These are phyloP conservation scores for Siderastrea radians DNA, from an alignment of 92 coral and sea anemone genomes.

Conservation along the genomic window DNA sequence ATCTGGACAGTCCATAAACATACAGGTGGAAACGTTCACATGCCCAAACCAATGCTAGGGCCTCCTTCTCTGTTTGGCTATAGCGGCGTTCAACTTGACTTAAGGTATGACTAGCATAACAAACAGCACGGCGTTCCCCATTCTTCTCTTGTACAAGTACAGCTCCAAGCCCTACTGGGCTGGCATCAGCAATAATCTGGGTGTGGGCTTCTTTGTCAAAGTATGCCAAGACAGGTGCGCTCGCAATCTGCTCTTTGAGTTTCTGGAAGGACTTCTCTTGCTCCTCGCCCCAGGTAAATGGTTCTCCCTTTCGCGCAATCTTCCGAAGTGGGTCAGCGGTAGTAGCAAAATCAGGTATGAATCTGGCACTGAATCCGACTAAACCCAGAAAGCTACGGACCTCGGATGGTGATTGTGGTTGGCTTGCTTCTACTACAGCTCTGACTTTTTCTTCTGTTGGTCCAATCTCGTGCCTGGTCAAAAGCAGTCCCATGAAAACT, in stretches of 20 bases:
- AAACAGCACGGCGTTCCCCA: slow-evolving; percentile 4
- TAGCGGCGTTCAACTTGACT: slow-evolving; percentile 18
- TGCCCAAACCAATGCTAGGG: slow-evolving; percentile 35
- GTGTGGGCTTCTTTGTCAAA: not conserved
- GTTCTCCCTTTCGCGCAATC: not conserved
- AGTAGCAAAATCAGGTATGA: slow-evolving; percentile 49
- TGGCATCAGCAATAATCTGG: not conserved
- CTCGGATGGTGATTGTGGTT: slow-evolving; percentile 46
- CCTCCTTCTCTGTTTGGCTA: slow-evolving; percentile 48
- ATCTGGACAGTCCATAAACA: too few species aligned
- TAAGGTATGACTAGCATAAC: slow-evolving; percentile 19
- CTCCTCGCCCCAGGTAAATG: too few species aligned
- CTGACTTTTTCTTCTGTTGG: slow-evolving; percentile 42
- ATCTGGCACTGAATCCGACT: not conserved
- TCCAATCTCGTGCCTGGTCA: slow-evolving; percentile 46
- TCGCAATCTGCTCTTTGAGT: not conserved
- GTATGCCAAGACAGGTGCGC: too few species aligned
- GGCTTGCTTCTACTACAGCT: slow-evolving; percentile 44
- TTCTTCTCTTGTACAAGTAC: not conserved
- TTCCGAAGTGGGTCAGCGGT: slow-evolving; percentile 36
- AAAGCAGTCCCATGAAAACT: slow-evolving; percentile 49
- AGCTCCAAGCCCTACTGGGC: slow-evolving; percentile 14
- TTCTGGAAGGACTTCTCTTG: not conserved
- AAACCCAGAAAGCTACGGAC: slow-evolving; percentile 35
- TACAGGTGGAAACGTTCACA: not conserved